Base-by-base conservation (phyloP, 1,140 invertebrate genomes). In the Magallana angulata region DNA sequence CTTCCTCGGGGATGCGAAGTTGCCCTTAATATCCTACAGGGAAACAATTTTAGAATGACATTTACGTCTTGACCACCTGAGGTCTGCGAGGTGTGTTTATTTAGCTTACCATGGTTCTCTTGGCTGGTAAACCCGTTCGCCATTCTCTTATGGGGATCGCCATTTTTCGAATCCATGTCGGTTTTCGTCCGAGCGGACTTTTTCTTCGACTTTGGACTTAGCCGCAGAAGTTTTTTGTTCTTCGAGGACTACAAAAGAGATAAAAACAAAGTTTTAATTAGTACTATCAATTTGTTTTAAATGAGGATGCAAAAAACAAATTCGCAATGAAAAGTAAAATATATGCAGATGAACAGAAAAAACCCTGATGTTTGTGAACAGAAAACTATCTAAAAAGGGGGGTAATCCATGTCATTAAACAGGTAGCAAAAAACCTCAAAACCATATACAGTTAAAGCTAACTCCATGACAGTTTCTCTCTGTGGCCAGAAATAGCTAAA, bases 81-180 rank as follows among this genome's bases (percentile, higher is more conserved):
- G 60, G 60, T 62, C 60, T 62, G n/a, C 7, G 64, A 24, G 8
- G 64, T 82, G 6, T 82, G n/a, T 18, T 57, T 57, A 82, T n/a
- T 8, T 7, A 18, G 71, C 89, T 85, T 85, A 91, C 90, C 90
- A 36, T 90, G 64, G 64, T 89, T 90, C 71, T 92, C 91, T 68
- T 89, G 91, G 86, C 91, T 89, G 68, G 90, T 92, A n/a, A 92
- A 90, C 24, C 91, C 91, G 88, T 92, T 92, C 18, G 89, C 90
- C 82, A 92, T 83, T 85, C 87, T 90, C 60, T 86, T 88, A 36
- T 87, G 60, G 12, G 87, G 87, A 71, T 85, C 85, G 24, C 68
- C 68, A 30, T 76, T 76, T 76, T 76, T 76, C 18, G 68, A 30
- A 81, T 89, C 88, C 80, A 84, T 82, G 57, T 87, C 88, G 86